Base-by-base conservation (phyloP, 2,113 vertebrate genomes). In the Pogona vitticeps region DNA sequence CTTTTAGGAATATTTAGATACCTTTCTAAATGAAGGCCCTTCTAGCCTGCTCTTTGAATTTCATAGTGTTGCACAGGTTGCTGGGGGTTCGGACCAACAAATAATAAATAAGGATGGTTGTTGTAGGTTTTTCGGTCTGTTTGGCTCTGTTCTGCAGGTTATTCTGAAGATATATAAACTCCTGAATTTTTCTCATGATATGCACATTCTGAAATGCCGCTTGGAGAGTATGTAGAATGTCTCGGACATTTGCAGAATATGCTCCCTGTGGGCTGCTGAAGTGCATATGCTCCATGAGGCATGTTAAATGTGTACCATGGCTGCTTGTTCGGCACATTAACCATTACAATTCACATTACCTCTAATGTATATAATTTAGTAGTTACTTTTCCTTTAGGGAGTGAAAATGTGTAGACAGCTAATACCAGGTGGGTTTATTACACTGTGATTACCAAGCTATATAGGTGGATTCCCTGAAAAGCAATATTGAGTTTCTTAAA, bases 401-500 rank as follows among this genome's bases (percentile, higher is more conserved):
- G 13, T 46, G 76, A 65, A 65, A 76, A 67, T 52, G 1, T 20
- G 40, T 52, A 38, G 70, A 58, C 40, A 18, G 0, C 0, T 68
- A 85, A 90, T 71, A 92, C 79, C 82, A 76, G 46, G 73, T 56
- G 8, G n/a, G 1, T 38, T 83, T 14, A 42, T 1, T 36, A 67
- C 58, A 87, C 1, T 20, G 0, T 73, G 65, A 79, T 86, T 71
- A 70, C 31, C 75, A 87, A 91, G 77, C 46, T 88, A n/a, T 83
- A 75, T 58, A 46, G 46, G 46, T 82, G 65, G 13, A 84, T 85
- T 84, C 76, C 87, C 71, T 65, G 20, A 38, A 85, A 52, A 83
- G 40, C n/a, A 26, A 18, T 46, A 86, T 82, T 46, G 88, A 79
- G 85, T 86, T 93, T 78, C 90, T 92, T 92, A 88, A 91, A 91